Base-by-base conservation (phyloP, 2,113 vertebrate species). In the Stigmatopora nigra region DNA sequence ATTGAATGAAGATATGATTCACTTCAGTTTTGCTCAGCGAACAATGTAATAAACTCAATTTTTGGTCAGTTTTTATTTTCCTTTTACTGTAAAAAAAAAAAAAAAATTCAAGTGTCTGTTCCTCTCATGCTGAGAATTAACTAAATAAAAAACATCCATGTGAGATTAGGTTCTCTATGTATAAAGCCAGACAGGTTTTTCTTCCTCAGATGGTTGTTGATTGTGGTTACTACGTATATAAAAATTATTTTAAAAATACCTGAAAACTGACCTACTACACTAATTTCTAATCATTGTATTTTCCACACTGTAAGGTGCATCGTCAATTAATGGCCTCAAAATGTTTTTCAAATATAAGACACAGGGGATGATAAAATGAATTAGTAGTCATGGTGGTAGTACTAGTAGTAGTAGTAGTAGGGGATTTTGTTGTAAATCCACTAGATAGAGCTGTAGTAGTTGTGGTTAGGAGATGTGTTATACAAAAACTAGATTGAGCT, bases 11-110 rank as follows among this genome's bases (percentile, higher is more conserved):
- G 46, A 49, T 12, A 20, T 51, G 53, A 65, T 82, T 82, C 82
- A 86, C 80, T 83, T 84, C 76, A 71, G 0, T 71, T 83, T 68
- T 75, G 81, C 82, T 83, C 82, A 82, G 68, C 35, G 60, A 31
- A 20, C 22, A 56, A 10, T 53, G 9, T 1, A 46, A 60, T 1
- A 6, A 41, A 44, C 48, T 57, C 7, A 1, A 19, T 64, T 61
- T 22, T 7, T 15, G 38, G 25, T 41, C 5, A 20, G 31, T 51
- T 71, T 9, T 53, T 48, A 5, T 17, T 0, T 57, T 13, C 19
- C 63, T 62, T 48, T 64, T 41, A 41, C 4, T 41, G 38, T 56
- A 15, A 60, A 25, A 48, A 67, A 60, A 15, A 60, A 25, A 48
- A 67, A 60, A 12, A 63, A 1, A 51, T 65, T 12, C 64, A 52